These are phyloP conservation scores for Frankliniella fusca DNA, from an alignment of 2,888 invertebrate genomes.

Conservation along the genomic window DNA sequence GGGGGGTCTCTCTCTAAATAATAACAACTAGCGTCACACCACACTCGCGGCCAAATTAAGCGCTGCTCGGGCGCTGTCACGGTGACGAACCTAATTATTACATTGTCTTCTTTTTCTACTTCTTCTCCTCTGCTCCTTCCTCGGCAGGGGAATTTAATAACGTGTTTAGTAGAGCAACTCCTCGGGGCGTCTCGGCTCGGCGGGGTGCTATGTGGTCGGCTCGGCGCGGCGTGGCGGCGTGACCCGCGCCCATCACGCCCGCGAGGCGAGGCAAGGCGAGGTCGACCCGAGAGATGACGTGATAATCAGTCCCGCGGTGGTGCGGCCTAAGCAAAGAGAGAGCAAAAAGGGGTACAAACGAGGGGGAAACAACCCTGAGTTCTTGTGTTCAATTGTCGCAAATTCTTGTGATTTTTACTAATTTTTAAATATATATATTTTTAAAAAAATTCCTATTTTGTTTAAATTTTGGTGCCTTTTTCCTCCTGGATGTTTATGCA, in stretches of 20 bases:
- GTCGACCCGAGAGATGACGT: background rate
- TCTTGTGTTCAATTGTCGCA: too few species aligned
- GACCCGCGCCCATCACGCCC: background rate
- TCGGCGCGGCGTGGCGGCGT: background rate
- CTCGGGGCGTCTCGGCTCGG: background rate
- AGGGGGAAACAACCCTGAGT: too few species aligned
- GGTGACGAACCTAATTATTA: constrained; percentile 25
- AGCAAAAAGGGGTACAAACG: too few species aligned
- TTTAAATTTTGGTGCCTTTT: too few species aligned
- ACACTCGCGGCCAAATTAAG: constrained; percentile 10
- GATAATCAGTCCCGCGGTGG: too few species aligned
- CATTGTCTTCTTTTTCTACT: background rate
- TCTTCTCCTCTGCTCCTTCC: background rate
- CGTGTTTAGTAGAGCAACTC: constrained; percentile 20
- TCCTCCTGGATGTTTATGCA: too few species aligned
- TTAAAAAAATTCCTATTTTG: too few species aligned
- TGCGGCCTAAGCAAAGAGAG: too few species aligned
- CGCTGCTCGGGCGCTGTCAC: background rate
- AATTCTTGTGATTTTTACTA: too few species aligned
- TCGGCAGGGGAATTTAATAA: constrained; percentile 6
- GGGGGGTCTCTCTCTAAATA: background rate
- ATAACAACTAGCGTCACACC: background rate
- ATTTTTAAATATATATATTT: too few species aligned
- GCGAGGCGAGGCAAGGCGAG: background rate
- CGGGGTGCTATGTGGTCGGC: background rate